A percentile compares a stretch with the other conserved stretches of the same genome.
phyloP scores from a whole-genome alignment of 37 sponge, comb jelly and placozoan species.

The Agelas oroides region DNA sequence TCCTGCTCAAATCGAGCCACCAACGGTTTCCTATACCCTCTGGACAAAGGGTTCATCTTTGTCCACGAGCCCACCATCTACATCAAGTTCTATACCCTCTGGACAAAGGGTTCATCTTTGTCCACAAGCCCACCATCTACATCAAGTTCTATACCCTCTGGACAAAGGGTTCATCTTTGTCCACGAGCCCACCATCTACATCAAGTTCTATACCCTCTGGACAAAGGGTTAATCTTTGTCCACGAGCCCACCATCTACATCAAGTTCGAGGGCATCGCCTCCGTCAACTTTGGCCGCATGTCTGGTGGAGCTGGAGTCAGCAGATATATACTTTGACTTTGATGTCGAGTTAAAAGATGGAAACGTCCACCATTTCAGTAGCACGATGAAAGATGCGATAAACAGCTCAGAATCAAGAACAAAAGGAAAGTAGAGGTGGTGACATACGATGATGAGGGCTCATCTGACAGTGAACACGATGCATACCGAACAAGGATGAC shows the following conservation, averaged over 20 bases:
- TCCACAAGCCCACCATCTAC: too few relatives aligned
- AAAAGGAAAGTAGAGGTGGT: constrained; percentile 61
- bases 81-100: too few relatives aligned
- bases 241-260: constrained; percentile 88
- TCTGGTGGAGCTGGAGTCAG: constrained; percentile 74
- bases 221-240: too few relatives aligned
- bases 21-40: constrained; percentile 92
- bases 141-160: too few relatives aligned
- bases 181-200: too few relatives aligned
- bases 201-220: too few relatives aligned
- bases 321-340: constrained; percentile 91
- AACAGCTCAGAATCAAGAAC: constrained; percentile 90
- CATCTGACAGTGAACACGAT: constrained; percentile 82
- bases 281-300: constrained; percentile 96
- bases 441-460: constrained; percentile 31
- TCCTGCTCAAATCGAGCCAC: constrained; percentile 87
- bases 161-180: too few relatives aligned
- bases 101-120: too few relatives aligned
- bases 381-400: constrained; percentile 89
- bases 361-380: constrained; percentile 80
- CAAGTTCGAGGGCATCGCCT: constrained; percentile 89
- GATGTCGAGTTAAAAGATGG: constrained; percentile 92
- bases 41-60: constrained; percentile 96
- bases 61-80: constrained; percentile 99
- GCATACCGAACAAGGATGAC: constrained; percentile 92